A percentile compares a stretch with the other conserved stretches of the same genome.
phyloP scores from a whole-genome alignment of 2,797 vertebrate species.

The Cercopithecus diana region DNA sequence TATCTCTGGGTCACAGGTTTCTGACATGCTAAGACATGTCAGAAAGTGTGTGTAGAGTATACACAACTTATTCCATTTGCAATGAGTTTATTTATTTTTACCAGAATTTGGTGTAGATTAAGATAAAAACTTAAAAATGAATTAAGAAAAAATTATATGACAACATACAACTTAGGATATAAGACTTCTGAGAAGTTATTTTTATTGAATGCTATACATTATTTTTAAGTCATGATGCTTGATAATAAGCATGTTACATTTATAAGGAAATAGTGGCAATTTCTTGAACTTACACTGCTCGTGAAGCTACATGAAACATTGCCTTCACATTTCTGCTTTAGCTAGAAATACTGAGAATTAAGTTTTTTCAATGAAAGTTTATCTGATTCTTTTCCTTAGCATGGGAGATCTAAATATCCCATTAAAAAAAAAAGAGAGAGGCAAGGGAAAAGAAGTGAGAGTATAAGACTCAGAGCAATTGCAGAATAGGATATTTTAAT shows the following conservation, averaged over 20 bases:
- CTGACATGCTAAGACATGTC: not conserved
- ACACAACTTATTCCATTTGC: not conserved
- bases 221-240: not conserved
- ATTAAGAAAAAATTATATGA: not conserved
- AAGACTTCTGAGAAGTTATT: constrained; percentile 5
- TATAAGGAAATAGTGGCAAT: not conserved
- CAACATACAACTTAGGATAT: not conserved
- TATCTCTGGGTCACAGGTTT: not conserved
- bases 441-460: not conserved
- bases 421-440: not conserved
- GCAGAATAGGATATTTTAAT: not conserved
- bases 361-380: constrained; percentile 33
- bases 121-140: not conserved
- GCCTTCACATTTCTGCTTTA: constrained; percentile 3
- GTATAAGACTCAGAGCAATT: not conserved
- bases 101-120: not conserved
- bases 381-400: not conserved
- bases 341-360: constrained; percentile 17
- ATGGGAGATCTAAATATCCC: not conserved
- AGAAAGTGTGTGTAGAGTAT: not conserved
- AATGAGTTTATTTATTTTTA: not conserved
- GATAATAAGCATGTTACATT: not conserved
- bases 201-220: not conserved
- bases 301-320: not conserved
- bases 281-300: not conserved